phyloP scores from a whole-genome alignment of 2,797 vertebrate species.

The Lemur catta region DNA sequence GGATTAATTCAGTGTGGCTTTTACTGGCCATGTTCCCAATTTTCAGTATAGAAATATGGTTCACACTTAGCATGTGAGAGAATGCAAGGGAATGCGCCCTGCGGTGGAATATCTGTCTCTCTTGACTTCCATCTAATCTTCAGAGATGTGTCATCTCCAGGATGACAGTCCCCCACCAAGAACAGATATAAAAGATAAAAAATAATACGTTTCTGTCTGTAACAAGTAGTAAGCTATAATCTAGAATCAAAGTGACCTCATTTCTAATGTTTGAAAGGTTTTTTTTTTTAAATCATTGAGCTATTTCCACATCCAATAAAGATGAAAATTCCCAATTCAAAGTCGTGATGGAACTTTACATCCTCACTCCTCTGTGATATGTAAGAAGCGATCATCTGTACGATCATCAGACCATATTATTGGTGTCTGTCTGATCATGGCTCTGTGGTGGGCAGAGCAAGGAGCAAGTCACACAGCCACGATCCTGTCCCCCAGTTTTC shows the following conservation, averaged over 20 bases:
- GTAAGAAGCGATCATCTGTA: background rate
- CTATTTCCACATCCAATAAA: background rate
- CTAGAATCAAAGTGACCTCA: background rate
- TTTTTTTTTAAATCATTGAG: background rate
- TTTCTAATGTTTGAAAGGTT: background rate
- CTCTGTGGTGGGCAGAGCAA: rapidly evolving
- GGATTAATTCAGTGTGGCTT: conserved; percentile 18
- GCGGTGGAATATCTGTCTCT: background rate
- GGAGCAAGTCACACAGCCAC: background rate
- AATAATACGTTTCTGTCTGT: background rate
- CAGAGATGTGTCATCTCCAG: background rate
- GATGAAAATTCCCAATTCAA: background rate
- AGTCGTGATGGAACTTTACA: background rate
- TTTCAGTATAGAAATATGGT: background rate
- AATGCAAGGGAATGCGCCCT: background rate
- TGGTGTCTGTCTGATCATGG: background rate
- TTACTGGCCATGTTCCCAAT: background rate
- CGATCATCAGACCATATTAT: too few species aligned
- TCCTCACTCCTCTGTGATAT: background rate
- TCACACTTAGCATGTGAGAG: background rate
- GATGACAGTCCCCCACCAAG: background rate
- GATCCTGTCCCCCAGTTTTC: background rate
- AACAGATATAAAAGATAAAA: conserved; percentile 8
- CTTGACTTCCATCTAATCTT: conserved; percentile 5
- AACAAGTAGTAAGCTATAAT: background rate